Evolutionary conservation across 2,113 vertebrate species (phyloP), one percentile per base, ranked within the genome.

Genomic region (Piprites chloris): DNA sequence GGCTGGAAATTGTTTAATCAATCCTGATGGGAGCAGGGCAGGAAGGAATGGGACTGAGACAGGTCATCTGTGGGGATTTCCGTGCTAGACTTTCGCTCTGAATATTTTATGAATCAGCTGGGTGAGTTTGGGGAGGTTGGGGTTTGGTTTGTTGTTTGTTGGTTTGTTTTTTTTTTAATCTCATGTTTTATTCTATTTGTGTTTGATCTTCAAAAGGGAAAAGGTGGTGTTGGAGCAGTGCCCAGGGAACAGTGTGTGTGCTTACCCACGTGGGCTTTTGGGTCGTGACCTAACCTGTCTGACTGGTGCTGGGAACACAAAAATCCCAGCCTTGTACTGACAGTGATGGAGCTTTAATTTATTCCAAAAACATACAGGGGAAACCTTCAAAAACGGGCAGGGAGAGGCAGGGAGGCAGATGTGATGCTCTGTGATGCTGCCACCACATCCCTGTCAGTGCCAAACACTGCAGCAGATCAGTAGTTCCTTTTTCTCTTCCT

Each of bases 61-160:
- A 18, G 69, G 10, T 75, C 76, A 59, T 63, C 76, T 23, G 1
- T 14, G 76, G 84, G 91, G 94, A 89, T 84, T 91, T 95, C 94
- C 78, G 14, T 22, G n/a, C n/a, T 14, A 65, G 81, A 69, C 73
- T 75, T 59, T 44, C 61, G 62, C 77, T 3, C 4, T 78, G 69
- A 91, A 89, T 89, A 35, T 78, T 91, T 92, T 49, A 89, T 94
- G 93, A 91, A n/a, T 85, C 65, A 86, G 80, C 84, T 94, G 47
- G 15, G 49, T 24, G 83, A 86, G 39, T 55, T 35, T 47, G 37
- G 42, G 83, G 46, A 2, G 1, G 55, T 26, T 41, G n/a, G 2
- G 33, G 4, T 30, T 32, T 35, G 1, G 44, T 9, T 41, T 24
- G 42, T 26, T 42, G 9, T 28, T 26, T 35, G 14, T 72, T 76